Base-by-base conservation (phyloP, 2,797 vertebrate genomes). In the Gymnopithys bicolor region DNA sequence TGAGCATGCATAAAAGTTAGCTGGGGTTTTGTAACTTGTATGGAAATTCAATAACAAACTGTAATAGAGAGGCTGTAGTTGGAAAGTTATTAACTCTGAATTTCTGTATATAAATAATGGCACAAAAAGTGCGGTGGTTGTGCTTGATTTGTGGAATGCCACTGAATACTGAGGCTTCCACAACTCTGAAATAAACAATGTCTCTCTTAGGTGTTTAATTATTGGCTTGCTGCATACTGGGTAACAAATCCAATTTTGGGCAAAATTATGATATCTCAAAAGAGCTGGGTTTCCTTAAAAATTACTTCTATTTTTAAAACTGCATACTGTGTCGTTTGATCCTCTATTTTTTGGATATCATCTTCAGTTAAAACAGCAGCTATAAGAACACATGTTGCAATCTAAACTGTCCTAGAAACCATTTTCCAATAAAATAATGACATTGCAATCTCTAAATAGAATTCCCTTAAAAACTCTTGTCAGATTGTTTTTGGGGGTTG, bases 141-240 rank as follows among this genome's bases (percentile, higher is more conserved):
- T 21, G 27, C 63, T 43, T 9, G 13, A 2, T 25, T 24, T 37
- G 23, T 22, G 56, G 19, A 22, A 24, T 21, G n/a, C 13, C 63
- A 13, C 19, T 4, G 7, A 32, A 19, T 7, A 10, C 28, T 37
- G 1, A 4, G 35, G 19, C 11, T 45, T 37, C 63, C 28, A 11
- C 43, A 30, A 17, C 56, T 70, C 23, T 19, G 35, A 10, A 13
- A 13, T 23, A 71, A 7, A 4, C 35, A 11, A 0, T 7, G 3
- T 4, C 27, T 28, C 23, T 49, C 41, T 4, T 1, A 17, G 7
- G 4, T 33, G 23, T 25, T 28, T 11, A 43, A 32, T 43, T 63
- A 23, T 23, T 32, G 41, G 5, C 35, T 32, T 32, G 32, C 21
- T 25, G 23, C 32, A 46, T 16, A 19, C 32, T 12, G 41, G 39